Evolutionary conservation across 1,140 invertebrate genomes (phyloP).

Genomic region (Procambarus virginalis): DNA sequence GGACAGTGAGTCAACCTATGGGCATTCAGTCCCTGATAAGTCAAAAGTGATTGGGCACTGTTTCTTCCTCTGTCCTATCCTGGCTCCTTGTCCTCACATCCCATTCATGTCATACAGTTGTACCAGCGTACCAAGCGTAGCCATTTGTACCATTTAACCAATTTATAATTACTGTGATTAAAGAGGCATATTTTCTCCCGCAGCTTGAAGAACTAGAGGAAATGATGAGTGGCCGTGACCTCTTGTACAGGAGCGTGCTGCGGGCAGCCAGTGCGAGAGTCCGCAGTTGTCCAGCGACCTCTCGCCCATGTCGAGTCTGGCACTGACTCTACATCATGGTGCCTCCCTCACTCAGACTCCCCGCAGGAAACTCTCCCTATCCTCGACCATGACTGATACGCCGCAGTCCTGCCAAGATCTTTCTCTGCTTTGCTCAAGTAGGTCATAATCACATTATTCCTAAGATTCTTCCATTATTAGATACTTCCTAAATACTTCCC

Average conservation of each 20-base stretch:
- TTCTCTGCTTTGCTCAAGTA: conserved; percentile 34
- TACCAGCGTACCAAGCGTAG: too few relatives aligned
- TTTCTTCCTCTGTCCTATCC: too few relatives aligned
- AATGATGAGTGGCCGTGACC: conserved; percentile 26
- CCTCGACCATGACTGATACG: conserved; percentile 37
- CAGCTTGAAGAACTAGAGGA: neutral
- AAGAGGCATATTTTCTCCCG: neutral
- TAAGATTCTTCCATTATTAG: too few relatives aligned
- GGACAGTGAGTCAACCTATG: too few relatives aligned
- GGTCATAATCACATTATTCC: neutral
- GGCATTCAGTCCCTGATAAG: too few relatives aligned
- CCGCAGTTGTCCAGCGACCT: conserved; percentile 37
- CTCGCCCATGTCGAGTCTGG: conserved; percentile 53
- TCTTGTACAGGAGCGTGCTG: conserved; percentile 48
- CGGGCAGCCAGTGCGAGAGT: conserved; percentile 7
- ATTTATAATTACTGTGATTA: too few relatives aligned
- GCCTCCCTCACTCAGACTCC: conserved; percentile 47
- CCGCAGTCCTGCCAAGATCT: conserved; percentile 47
- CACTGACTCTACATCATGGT: conserved; percentile 31
- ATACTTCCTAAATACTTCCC: too few relatives aligned
- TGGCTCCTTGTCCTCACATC: too few relatives aligned
- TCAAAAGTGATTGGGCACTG: too few relatives aligned
- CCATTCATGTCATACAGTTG: too few relatives aligned
- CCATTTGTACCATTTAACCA: too few relatives aligned
- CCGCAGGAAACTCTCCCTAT: conserved; percentile 37